Evolutionary conservation across 2,888 invertebrate species (phyloP), one percentile per base, ranked within the genome.

Genomic region (Stramonita haemastoma): DNA sequence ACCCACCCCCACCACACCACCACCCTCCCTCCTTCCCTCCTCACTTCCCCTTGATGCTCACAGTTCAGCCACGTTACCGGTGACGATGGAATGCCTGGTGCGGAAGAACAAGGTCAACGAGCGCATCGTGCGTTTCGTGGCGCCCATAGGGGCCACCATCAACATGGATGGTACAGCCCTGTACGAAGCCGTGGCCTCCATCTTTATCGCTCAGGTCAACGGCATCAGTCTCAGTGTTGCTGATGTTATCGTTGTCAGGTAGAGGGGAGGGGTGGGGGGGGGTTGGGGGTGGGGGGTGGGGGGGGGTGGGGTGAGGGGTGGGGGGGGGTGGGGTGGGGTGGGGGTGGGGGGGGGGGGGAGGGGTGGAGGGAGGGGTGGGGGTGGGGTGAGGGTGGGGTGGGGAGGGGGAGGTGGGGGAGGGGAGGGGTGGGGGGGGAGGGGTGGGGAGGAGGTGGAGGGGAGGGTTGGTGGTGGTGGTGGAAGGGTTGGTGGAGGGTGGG

Each of bases 161-260:
- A 95, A 95, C 93, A 95, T 95, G 95, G 95, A 95, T 89, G 95
- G 95, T 60, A 95, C 95, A 1, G 95, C 95, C 13, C 96, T 99
- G 86, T 99, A 98, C 96, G 97, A 99, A 70, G 97, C 98, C 0
- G 97, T 98, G 5, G 98, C 99, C 8, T 98, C 98, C 90, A 97
- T 98, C 94, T 98, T 98, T 95, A 97, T 98, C 91, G 98, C 98
- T 79, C 97, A 98, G 96, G 98, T 98, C 97, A 98, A 98, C 95
- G 97, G 97, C 91, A 97, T 98, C 94, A 96, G 97, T 29, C 96
- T 99, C 91, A 97, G 97, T 34, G 97, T 98, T 91, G 98, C 98
- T 13, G 98, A 98, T 95, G 97, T 98, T 36, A 97, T 98, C 90
- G 98, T 98, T 11, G 97, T 99, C 90, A 97, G 98, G 98, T 98